Percentiles rank a stretch among this genome's conserved stretches.
These are phyloP conservation scores for Leptogaster cylindrica DNA, from an alignment of 2,888 invertebrate genomes.

Conservation along the genomic window DNA sequence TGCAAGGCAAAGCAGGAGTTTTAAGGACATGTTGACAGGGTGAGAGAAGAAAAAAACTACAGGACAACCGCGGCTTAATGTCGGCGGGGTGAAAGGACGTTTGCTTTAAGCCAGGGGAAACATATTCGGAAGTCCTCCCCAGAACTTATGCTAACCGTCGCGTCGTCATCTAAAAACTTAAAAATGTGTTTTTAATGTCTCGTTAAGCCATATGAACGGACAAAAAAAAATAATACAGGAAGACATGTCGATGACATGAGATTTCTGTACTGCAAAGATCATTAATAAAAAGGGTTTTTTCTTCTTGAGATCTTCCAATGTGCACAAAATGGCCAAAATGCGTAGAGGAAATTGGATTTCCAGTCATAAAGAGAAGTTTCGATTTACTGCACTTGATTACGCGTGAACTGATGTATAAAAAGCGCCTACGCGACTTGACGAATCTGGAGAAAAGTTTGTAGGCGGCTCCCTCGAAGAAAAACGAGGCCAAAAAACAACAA, in stretches of 20 bases:
- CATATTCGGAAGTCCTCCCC: not conserved
- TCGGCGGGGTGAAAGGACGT: conserved; percentile 6
- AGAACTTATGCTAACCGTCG: conserved; percentile 44
- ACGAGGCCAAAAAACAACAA: no score
- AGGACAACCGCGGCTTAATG: not conserved
- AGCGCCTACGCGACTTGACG: no score
- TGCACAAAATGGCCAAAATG: conserved; percentile 33
- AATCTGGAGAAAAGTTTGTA: no score
- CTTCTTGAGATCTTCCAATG: conserved; percentile 24
- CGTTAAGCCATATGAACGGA: conserved; percentile 8
- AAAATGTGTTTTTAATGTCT: conserved; percentile 48
- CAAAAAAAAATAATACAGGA: conserved; percentile 23
- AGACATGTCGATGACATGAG: conserved; percentile 2
- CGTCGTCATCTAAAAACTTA: conserved; percentile 42
- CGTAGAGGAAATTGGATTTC: conserved; percentile 32
- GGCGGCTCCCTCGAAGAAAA: no score
- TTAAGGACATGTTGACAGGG: conserved; percentile 33
- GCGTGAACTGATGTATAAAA: conserved; percentile 6
- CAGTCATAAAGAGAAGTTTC: conserved; percentile 24
- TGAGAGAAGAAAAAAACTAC: conserved; percentile 3
- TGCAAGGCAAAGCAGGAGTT: conserved; percentile 3
- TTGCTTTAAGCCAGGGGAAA: not conserved
- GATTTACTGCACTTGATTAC: conserved; percentile 32
- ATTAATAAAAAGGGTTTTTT: conserved; percentile 44
- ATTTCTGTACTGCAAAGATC: conserved; percentile 40